Base-by-base conservation (phyloP, 2,888 invertebrate species). In the Monoplex corrugatus region DNA sequence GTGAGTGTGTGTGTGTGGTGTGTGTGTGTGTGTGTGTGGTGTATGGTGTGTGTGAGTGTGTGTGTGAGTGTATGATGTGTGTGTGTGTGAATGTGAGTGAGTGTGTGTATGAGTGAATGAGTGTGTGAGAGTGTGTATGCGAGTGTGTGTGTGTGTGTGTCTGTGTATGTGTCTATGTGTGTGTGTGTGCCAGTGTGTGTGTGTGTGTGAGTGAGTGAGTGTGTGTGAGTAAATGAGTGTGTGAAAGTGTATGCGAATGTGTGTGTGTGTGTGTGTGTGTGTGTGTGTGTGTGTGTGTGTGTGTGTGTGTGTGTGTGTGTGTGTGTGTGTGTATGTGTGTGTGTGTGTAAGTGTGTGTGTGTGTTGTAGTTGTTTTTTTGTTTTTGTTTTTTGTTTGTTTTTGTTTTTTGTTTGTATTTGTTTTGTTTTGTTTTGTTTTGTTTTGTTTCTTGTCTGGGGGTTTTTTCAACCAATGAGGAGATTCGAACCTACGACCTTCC, bases 1-100 rank as follows among this genome's bases (percentile, higher is more conserved):
- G 10, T 50, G 50, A 50, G 8, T 6, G 10, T 13, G 8, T 50
- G 10, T 13, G 28, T 28, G 8, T 6, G 23, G 3, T 28, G 72
- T 72, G 35, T 72, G 72, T 72, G 72, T 72, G 72, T 72, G 72
- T 72, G 72, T 72, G 72, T 72, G 72, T 72, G 72, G n/a, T n/a
- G n/a, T n/a, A 35, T n/a, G n/a, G 72, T 35, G 72, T 72, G 72
- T 35, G 72, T 72, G 72, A 35, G 72, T 35, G 72, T 72, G 72
- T 35, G 72, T 72, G 72, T 40, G 40, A 40, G 40, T 78, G 5
- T 40, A 23, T 40, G 40, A n/a, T 40, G 38, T 78, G 5, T 78
- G 13, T 78, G 19, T 10, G 23, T 40, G 13, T 40, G 40, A 40
- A n/a, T 40, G 40, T 78, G 40, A 19, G 40, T 40, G 19, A 40